These are phyloP conservation scores for Arge pagana DNA, from an alignment of 2,888 invertebrate genomes.

Conservation along the genomic window DNA sequence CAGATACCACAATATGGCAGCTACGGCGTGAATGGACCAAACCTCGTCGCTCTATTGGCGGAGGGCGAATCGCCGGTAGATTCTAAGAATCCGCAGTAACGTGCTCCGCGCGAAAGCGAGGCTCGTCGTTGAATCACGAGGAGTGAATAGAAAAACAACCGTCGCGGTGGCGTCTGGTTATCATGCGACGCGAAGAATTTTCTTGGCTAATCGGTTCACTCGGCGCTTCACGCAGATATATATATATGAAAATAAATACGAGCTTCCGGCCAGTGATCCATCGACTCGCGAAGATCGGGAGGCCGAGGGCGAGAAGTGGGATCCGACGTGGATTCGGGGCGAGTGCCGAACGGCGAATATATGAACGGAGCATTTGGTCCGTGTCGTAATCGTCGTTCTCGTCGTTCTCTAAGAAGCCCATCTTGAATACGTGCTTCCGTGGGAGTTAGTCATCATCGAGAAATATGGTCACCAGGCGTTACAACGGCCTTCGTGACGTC, in stretches of 20 bases:
- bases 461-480: not conserved
- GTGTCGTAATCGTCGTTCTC: too few species aligned
- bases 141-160: constrained; percentile 20
- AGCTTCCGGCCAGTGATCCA: constrained; percentile 15
- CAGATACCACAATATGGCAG: constrained; percentile 18
- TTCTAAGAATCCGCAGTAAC: constrained; percentile 26
- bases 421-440: not conserved
- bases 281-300: constrained; percentile 1
- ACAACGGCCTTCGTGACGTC: too few species aligned
- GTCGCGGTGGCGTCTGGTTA: constrained; percentile 1
- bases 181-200: constrained; percentile 8
- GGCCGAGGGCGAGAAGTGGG: constrained; percentile 16
- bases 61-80: constrained; percentile 35
- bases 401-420: constrained; percentile 5
- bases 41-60: constrained; percentile 34
- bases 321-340: not conserved
- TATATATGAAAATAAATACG: constrained; percentile 20
- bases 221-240: too few species aligned
- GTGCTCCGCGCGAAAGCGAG: constrained; percentile 14
- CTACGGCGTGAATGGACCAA: constrained; percentile 32
- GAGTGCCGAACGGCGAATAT: not conserved
- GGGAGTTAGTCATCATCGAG: not conserved
- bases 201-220: constrained; percentile 9
- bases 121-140: constrained; percentile 43
- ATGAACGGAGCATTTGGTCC: not conserved